Evolutionary conservation across 2,888 invertebrate genomes (phyloP).

Genomic region (Protonemura montana): DNA sequence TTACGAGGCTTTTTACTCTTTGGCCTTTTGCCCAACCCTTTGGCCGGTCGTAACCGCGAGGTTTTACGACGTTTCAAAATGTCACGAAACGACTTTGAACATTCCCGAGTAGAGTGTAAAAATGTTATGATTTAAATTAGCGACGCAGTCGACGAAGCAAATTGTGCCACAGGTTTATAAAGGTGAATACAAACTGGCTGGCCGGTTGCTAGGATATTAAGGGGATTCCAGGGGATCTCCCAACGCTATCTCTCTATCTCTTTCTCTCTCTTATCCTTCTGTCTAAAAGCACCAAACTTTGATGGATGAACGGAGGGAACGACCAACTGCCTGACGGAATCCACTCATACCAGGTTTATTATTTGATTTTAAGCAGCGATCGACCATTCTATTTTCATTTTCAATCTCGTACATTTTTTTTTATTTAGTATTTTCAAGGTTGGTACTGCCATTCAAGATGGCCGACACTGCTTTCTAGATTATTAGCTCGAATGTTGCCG

Average conservation of each 20-base stretch:
- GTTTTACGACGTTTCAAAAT: neutral
- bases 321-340: neutral
- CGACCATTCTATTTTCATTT: no score
- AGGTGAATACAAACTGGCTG: neutral
- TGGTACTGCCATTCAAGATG: no score
- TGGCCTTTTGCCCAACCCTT: neutral
- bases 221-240: neutral
- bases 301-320: no score
- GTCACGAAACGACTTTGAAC: neutral
- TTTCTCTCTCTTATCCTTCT: neutral
- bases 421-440: no score
- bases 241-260: no score
- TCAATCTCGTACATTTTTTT: no score
- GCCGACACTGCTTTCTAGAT: no score
- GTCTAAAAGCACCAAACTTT: neutral
- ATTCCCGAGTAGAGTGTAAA: neutral
- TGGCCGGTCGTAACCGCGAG: neutral
- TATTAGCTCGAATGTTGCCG: no score
- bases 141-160: neutral
- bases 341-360: no score
- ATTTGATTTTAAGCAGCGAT: no score
- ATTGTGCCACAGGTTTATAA: neutral
- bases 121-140: neutral
- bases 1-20: neutral
- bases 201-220: neutral